Base-by-base conservation (phyloP, 23 tunicate species). In the Ascidia mentula region DNA sequence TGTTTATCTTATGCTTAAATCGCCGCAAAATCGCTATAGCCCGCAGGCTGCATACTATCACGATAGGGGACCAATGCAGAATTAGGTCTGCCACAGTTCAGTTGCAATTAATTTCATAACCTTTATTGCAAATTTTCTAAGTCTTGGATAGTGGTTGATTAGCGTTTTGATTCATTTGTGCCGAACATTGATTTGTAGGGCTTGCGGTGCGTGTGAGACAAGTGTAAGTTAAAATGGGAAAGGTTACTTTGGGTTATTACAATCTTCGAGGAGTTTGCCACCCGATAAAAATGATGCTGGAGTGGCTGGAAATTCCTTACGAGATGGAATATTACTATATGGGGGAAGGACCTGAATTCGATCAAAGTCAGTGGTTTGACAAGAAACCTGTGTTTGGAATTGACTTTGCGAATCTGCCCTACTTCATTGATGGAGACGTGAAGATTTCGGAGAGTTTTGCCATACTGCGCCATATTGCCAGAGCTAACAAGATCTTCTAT, bases 361-460 rank as follows among this genome's bases (percentile, higher is more conserved):
- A 73, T 53, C 36, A 80, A 18, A 59, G 84, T 69, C 75, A 74
- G 28, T 89, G 95, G 95, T 7, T 75, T 0, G 75, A 73, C 31
- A 85, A 72, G 6, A 89, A 84, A 60, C 31, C 33, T n/a, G 61
- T 8, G 22, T 35, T 79, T 28, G 95, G 89, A 9, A 40, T 84
- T 26, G 89, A 79, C 39, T 89, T 89, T 84, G 89, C 89, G 1
- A 89, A 89, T 65, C 37, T 89, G 0, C 95, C 95, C 22, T 89
- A 83, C 60, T 79, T 40, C 59, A 84, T 89, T 59, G 85, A 84
- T 75, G 95, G 82, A 34, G 88, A 79, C 18, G 3, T 84, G 1
- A 89, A 89, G 69, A 0, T 89, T 31, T 60, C 89, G 26, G 95
- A 89, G 60, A 89, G 95, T 34, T 84, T 84, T 79, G 95, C 95